phyloP scores from a whole-genome alignment of 1,140 invertebrate genomes.

The Pachyrhynchus sulphureomaculatus region DNA sequence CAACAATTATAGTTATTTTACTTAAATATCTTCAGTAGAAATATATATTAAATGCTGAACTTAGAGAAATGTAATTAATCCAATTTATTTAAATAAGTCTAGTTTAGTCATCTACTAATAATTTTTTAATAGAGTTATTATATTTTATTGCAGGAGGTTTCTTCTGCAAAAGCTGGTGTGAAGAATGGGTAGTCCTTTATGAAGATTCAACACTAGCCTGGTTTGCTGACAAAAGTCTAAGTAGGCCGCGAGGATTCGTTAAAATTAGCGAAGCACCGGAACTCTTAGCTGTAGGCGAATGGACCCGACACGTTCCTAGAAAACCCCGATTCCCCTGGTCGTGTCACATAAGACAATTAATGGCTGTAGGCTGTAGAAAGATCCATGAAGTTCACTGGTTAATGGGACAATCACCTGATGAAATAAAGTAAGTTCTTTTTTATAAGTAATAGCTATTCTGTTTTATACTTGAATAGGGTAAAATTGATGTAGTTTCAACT shows the following conservation, averaged over 20 bases:
- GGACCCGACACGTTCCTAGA: constrained; percentile 69
- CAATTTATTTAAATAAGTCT: too few relatives aligned
- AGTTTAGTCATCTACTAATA: too few relatives aligned
- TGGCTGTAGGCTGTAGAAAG: constrained; percentile 67
- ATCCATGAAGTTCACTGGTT: constrained; percentile 46
- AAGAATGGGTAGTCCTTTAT: constrained; percentile 78
- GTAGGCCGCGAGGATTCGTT: constrained; percentile 54
- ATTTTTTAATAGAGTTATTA: too few relatives aligned
- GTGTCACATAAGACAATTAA: constrained; percentile 65
- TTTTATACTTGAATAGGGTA: neutral
- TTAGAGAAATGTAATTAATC: too few relatives aligned
- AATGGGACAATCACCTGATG: constrained; percentile 45
- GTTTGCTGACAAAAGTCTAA: constrained; percentile 66
- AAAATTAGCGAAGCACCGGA: constrained; percentile 75
- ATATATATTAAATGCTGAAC: too few relatives aligned
- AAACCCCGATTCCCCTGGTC: constrained; percentile 67
- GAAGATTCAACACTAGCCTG: constrained; percentile 78
- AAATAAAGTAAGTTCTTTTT: constrained; percentile 46
- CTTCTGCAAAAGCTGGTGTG: constrained; percentile 74
- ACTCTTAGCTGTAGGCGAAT: constrained; percentile 74
- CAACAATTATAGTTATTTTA: too few relatives aligned
- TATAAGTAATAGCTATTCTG: neutral
- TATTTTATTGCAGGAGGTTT: constrained; percentile 63
- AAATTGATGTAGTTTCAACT: too few relatives aligned
- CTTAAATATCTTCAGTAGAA: too few relatives aligned